Base-by-base conservation (phyloP, 2,888 invertebrate species). In the Apodemia duryi region DNA sequence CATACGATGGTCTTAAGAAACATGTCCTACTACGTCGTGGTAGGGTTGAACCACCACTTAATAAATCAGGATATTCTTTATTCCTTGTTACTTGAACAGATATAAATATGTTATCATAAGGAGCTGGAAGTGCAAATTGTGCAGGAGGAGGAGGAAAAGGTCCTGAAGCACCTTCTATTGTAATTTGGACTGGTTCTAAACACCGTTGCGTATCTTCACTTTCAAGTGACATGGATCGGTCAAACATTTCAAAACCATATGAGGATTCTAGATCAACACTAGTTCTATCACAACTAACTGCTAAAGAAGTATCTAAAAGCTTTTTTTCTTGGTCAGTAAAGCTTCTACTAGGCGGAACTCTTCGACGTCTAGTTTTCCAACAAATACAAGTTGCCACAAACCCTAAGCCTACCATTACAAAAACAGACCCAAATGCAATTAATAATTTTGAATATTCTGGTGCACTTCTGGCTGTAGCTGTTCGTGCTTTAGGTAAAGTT, bases 261-360 rank as follows among this genome's bases (percentile, higher is more conserved):
- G 80, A 93, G 71, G 77, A 94, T 67, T 80, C 94, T 79, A 94
- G 84, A 66, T 94, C 95, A 51, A 94, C 93, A 76, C 95, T 95
- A 46, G 94, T 93, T 71, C 94, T 93, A 72, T 94, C 94, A 74
- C 94, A 94, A 76, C 95, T 95, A 66, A 88, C 83, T 54, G 91
- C 83, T 88, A 94, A 64, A 85, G 97, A 97, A 28, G 96, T 94
- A 74, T 97, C 97, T 69, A 97, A 89, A 66, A 97, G 90, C 78
- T 97, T 96, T 84, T 97, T 97, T 79, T 97, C 97, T 88, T 97
- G 97, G 77, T 97, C 97, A 62, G 96, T 96, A 79, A 96, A 96
- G 80, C 96, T 97, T 72, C 93, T 91, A 67, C 92, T 93, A 0
- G 93, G 88, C 6, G 93, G 91, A 1, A 96, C 94, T 82, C 96